A percentile compares a stretch with the other conserved stretches of the same genome.
phyloP scores from a whole-genome alignment of 2,888 invertebrate genomes.

The Erebia aethiops region DNA sequence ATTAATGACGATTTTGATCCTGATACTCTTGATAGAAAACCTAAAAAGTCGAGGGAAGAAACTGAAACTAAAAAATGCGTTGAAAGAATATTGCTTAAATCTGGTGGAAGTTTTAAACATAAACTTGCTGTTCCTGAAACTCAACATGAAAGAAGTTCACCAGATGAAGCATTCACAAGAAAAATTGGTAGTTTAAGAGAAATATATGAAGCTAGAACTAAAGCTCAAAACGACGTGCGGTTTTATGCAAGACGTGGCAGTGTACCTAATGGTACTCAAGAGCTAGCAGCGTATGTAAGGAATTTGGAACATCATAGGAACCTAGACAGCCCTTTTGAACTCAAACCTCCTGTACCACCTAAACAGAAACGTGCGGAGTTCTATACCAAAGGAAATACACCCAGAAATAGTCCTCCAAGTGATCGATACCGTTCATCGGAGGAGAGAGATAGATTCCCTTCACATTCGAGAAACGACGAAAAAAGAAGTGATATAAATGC shows the following conservation, averaged over 20 bases:
- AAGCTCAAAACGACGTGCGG: constrained; percentile 61
- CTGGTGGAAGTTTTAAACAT: constrained; percentile 88
- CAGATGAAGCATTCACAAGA: constrained; percentile 74
- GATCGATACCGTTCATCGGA: constrained; percentile 64
- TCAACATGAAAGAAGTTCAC: constrained; percentile 53
- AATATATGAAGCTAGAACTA: constrained; percentile 89
- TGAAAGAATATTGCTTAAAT: constrained; percentile 83
- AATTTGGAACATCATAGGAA: constrained; percentile 63
- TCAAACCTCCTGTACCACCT: constrained; percentile 73
- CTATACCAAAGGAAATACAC: constrained; percentile 54
- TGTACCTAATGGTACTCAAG: constrained; percentile 61
- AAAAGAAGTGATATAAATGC: constrained; percentile 65
- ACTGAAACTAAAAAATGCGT: constrained; percentile 66
- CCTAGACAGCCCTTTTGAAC: constrained; percentile 56
- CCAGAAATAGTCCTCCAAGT: constrained; percentile 62
- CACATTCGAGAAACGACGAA: constrained; percentile 63
- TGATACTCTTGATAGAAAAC: constrained; percentile 92
- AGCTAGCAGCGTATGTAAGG: constrained; percentile 60
- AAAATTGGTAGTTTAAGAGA: constrained; percentile 89
- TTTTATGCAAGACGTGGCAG: constrained; percentile 69
- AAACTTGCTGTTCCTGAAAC: constrained; percentile 65
- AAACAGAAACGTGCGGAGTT: constrained; percentile 63
- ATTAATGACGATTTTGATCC: constrained; percentile 91
- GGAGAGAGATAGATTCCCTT: constrained; percentile 67
- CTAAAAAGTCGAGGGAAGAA: constrained; percentile 54